Percentiles rank a stretch among this genome's conserved stretches.
Evolutionary conservation across 1,140 invertebrate species (phyloP).

Genomic region (Lepidurus packardi): DNA sequence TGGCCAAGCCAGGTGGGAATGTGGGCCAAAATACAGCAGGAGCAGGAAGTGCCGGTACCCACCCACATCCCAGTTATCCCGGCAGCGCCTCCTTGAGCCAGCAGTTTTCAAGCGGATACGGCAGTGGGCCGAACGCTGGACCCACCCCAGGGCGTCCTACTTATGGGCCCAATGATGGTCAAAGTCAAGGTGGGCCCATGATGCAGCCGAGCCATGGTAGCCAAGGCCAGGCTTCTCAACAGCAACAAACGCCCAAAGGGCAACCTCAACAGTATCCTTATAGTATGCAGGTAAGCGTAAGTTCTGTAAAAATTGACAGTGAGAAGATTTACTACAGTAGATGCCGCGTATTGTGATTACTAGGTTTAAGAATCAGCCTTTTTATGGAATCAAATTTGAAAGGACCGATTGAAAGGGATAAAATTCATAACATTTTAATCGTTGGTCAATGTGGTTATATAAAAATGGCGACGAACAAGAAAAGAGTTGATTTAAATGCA

Average conservation of each 20-base stretch:
- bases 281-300: not conserved
- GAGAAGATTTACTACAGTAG: too few relatives aligned
- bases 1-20: not conserved
- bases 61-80: not conserved
- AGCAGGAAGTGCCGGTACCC: not conserved
- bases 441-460: too few relatives aligned
- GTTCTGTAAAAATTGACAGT: too few relatives aligned
- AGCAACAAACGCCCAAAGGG: conserved; percentile 11
- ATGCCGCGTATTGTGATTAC: too few relatives aligned
- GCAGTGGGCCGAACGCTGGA: not conserved
- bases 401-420: too few relatives aligned
- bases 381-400: too few relatives aligned
- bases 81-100: not conserved
- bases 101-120: not conserved
- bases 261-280: conserved; percentile 12
- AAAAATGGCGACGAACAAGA: too few relatives aligned
- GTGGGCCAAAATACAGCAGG: not conserved
- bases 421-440: too few relatives aligned
- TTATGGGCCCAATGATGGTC: not conserved
- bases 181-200: not conserved
- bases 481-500: too few relatives aligned
- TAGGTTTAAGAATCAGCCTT: too few relatives aligned
- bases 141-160: not conserved
- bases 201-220: not conserved
- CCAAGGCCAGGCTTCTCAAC: not conserved